Base-by-base conservation (phyloP, 2,797 vertebrate genomes). In the Ctenopoma multispine region DNA sequence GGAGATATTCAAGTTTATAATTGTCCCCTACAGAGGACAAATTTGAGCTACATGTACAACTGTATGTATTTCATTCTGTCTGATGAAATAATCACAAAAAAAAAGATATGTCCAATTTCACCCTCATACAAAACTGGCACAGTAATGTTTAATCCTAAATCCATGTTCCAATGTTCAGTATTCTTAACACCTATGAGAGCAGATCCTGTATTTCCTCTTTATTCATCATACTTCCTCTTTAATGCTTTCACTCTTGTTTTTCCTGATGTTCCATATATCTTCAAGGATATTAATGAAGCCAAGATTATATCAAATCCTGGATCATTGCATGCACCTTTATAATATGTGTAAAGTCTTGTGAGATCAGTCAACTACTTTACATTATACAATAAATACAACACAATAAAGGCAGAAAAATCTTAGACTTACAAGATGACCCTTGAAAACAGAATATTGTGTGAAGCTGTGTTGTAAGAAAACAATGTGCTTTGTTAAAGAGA, bases 181-280 rank as follows among this genome's bases (percentile, higher is more conserved):
- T 34, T 34, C 31, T 9, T 15, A 17, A 15, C 15, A 15, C 40
- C 40, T 15, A 5, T 41, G 5, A 41, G 17, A 41, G 13, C 4
- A 6, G 40, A 41, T 1, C 9, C 13, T 41, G 12, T 44, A 59
- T 53, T 2, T 73, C 73, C 78, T 66, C 83, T 75, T 73, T n/a
- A 56, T 43, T 77, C 59, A 72, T 83, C 59, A 67, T 46, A 15
- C 44, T 54, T 34, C 4, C 21, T 51, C 53, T 63, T 70, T 43
- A 58, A 69, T 75, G 63, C 4, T 56, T 14, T 63, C 1, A 4
- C 29, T 69, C n/a, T 63, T 40, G 34, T 72, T 83, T 74, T 55
- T 40, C 51, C 65, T 63, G 65, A 78, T 81, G 73, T 71, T 66
- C 73, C 72, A 66, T 54, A 81, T 20, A 43, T 23, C 41, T 53